Evolutionary conservation across 2,113 vertebrate genomes (phyloP), one percentile per base, ranked within the genome.

Genomic region (Lanius ludovicianus): DNA sequence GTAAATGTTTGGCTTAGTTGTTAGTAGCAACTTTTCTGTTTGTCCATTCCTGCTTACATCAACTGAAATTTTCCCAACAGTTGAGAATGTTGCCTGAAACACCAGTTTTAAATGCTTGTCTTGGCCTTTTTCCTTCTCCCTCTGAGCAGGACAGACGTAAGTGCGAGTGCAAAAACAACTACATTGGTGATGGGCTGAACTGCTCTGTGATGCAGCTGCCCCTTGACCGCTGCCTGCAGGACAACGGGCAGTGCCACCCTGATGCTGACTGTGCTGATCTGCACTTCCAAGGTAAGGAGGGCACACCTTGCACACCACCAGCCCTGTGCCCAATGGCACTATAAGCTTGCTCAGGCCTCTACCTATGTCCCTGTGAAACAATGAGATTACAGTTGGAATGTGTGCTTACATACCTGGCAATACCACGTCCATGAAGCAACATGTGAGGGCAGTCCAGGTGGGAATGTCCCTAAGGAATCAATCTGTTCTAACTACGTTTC

Each of bases 251-350:
- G 44, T 99, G 99, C 93, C 98, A 99, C 30, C 81, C 96, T 0
- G 97, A 99, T 0, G 99, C 99, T 1, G 47, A 80, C 88, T 99
- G 99, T 19, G 85, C 97, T 0, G 99, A 99, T 84, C 98, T 99
- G 52, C 99, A 99, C 77, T 99, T 98, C 92, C 98, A 99, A 97
- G 99, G 99, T 99, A 68, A 97, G 98, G 90, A 25, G 18, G 27
- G 37, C 23, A 25, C 30, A 6, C 13, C 5, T 2, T 18, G 25
- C 62, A 15, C 2, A 1, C 20, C 79, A 2, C 28, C 11, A 3
- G 57, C 53, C 53, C 24, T 20, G 23, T 50, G 37, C 39, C 18
- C 75, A 11, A 44, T 2, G 16, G 33, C 15, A 46, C 62, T 46
- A 2, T 6, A 5, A 87, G 16, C 23, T 64, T 15, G 1, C 28